Conservation (phyloP, 1,140 invertebrate genomes). For the Ceratina calcarata region DNA sequence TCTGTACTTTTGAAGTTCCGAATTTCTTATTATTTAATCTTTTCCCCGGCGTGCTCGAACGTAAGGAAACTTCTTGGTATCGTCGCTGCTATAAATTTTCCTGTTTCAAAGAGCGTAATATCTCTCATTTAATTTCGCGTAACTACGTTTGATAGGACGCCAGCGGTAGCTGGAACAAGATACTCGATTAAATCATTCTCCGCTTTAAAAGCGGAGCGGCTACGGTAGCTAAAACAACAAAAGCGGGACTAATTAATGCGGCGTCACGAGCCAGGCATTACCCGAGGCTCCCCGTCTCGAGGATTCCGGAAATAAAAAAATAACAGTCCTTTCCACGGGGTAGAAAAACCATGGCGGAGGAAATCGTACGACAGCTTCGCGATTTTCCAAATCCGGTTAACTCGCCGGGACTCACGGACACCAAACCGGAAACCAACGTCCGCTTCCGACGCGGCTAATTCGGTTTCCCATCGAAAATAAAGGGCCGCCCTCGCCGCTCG, state of each 20-base stretch:
- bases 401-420: constrained; percentile 10
- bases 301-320: neutral
- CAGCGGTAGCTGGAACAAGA: too few species aligned
- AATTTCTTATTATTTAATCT: too few species aligned
- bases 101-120: too few species aligned
- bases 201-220: neutral
- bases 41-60: too few species aligned
- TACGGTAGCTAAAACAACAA: neutral
- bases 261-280: neutral
- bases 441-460: constrained; percentile 44
- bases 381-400: constrained; percentile 57
- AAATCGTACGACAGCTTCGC: constrained; percentile 44
- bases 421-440: constrained; percentile 26
- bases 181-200: neutral
- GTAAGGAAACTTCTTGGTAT: too few species aligned
- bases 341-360: neutral
- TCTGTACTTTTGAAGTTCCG: too few species aligned
- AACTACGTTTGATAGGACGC: too few species aligned
- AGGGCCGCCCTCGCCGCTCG: constrained; percentile 50
- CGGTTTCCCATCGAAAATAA: constrained; percentile 62
- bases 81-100: too few species aligned
- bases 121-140: too few species aligned
- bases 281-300: neutral
- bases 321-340: neutral
- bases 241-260: neutral